Evolutionary conservation across 2,888 invertebrate genomes (phyloP).

Genomic region (Hydrotaea diabolus): DNA sequence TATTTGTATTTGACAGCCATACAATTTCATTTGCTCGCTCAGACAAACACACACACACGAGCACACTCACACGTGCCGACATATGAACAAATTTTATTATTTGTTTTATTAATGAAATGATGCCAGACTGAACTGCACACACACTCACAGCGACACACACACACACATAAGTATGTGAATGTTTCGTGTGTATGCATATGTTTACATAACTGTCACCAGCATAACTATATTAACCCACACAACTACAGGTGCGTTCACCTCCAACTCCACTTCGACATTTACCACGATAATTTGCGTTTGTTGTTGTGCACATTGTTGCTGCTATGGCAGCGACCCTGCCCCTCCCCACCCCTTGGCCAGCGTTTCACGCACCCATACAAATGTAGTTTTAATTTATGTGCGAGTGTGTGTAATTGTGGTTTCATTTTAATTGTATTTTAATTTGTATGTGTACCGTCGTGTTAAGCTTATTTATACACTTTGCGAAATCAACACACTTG

Average conservation of each 20-base stretch:
- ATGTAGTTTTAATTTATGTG: slow-evolving; percentile 23
- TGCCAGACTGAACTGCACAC: background rate
- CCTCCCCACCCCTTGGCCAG: background rate
- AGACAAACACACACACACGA: background rate
- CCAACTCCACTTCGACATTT: background rate
- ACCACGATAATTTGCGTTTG: background rate
- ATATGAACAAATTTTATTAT: slow-evolving; percentile 14
- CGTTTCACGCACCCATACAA: background rate
- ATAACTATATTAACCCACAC: slow-evolving; percentile 1
- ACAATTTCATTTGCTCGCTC: slow-evolving; percentile 15
- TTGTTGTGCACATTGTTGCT: background rate
- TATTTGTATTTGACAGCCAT: slow-evolving; percentile 21
- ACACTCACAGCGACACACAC: background rate
- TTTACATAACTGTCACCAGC: background rate
- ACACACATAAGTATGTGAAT: background rate
- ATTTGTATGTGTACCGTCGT: slow-evolving; percentile 4
- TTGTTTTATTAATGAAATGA: slow-evolving; percentile 27
- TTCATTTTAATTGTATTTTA: slow-evolving; percentile 28
- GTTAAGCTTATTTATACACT: slow-evolving; percentile 39
- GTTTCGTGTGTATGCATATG: background rate
- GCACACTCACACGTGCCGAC: background rate
- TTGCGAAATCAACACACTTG: slow-evolving; percentile 5
- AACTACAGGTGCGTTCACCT: background rate
- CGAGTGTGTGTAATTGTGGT: slow-evolving; percentile 13
- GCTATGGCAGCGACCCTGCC: background rate